Evolutionary conservation across 1,140 invertebrate species (phyloP).

Genomic region (Drosophila bocki): DNA sequence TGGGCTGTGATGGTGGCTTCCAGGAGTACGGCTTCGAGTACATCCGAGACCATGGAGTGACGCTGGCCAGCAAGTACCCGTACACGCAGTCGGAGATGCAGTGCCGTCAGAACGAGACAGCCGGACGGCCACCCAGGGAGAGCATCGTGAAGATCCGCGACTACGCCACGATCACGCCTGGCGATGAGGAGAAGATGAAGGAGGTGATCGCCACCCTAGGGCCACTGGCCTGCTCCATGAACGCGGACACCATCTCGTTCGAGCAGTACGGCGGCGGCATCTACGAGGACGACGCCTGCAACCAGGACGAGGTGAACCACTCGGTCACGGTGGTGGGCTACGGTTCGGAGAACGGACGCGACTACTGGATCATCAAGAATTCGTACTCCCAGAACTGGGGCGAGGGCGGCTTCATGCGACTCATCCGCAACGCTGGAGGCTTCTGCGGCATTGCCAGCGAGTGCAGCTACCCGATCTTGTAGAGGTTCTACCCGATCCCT

Average conservation of each 20-base stretch:
- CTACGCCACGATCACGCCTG: constrained; percentile 88
- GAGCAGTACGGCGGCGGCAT: constrained; percentile 92
- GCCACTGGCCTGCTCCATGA: constrained; percentile 91
- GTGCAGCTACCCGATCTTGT: constrained; percentile 81
- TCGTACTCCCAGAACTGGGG: constrained; percentile 90
- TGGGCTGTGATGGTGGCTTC: constrained; percentile 90
- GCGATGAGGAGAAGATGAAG: constrained; percentile 90
- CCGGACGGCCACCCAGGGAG: constrained; percentile 78
- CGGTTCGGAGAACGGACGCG: constrained; percentile 86
- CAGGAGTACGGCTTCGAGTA: constrained; percentile 89
- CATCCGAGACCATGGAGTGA: constrained; percentile 87
- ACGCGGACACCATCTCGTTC: constrained; percentile 92
- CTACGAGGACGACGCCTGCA: constrained; percentile 86
- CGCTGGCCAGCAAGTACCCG: constrained; percentile 87
- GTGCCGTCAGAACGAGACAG: constrained; percentile 87
- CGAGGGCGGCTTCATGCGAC: constrained; percentile 89
- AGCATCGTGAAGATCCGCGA: constrained; percentile 89
- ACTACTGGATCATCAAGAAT: constrained; percentile 94
- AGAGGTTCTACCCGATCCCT: background rate
- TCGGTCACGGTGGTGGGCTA: constrained; percentile 88
- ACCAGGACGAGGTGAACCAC: constrained; percentile 86
- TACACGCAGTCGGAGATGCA: constrained; percentile 85
- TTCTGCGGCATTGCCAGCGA: constrained; percentile 88
- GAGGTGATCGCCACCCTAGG: constrained; percentile 93
- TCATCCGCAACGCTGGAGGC: constrained; percentile 88